Conservation (phyloP, 2,888 invertebrate genomes). For the Aphodius granarius region DNA sequence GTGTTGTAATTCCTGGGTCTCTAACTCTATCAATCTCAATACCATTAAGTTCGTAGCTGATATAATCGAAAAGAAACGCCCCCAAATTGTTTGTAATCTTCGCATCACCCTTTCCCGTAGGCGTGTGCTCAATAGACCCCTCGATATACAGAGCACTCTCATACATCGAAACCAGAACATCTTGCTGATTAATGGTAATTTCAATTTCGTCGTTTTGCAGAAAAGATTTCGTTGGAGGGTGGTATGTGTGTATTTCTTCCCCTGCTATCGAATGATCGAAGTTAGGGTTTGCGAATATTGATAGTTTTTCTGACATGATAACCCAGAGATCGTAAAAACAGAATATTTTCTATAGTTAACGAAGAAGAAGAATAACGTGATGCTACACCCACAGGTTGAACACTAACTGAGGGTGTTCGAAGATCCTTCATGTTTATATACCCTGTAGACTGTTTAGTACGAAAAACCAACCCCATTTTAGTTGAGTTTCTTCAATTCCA, state of each 20-base stretch:
- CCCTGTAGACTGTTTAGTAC: background rate
- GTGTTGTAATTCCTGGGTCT: slow-evolving; percentile 42
- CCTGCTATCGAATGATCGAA: slow-evolving; percentile 23
- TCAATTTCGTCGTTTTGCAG: slow-evolving; percentile 28
- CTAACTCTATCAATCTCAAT: slow-evolving; percentile 43
- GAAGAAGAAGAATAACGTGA: too few species aligned
- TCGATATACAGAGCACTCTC: slow-evolving; percentile 22
- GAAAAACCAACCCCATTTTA: background rate
- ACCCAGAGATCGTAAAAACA: background rate
- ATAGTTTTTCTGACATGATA: slow-evolving; percentile 14
- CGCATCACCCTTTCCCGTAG: background rate
- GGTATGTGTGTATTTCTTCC: slow-evolving; percentile 26
- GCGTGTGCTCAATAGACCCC: background rate
- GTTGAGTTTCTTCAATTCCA: slow-evolving; percentile 36
- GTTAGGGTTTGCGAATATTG: slow-evolving; percentile 2
- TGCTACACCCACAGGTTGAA: background rate
- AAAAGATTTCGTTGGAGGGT: slow-evolving; percentile 20
- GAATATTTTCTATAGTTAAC: background rate
- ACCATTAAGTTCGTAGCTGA: slow-evolving; percentile 46
- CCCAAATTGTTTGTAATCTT: slow-evolving; percentile 37
- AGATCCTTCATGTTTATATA: background rate
- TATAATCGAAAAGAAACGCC: slow-evolving; percentile 44
- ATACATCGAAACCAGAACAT: slow-evolving; percentile 21
- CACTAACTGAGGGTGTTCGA: background rate
- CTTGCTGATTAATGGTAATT: slow-evolving; percentile 27